Conservation (phyloP, 2,797 vertebrate genomes). For the Myiotriccus ornatus region DNA sequence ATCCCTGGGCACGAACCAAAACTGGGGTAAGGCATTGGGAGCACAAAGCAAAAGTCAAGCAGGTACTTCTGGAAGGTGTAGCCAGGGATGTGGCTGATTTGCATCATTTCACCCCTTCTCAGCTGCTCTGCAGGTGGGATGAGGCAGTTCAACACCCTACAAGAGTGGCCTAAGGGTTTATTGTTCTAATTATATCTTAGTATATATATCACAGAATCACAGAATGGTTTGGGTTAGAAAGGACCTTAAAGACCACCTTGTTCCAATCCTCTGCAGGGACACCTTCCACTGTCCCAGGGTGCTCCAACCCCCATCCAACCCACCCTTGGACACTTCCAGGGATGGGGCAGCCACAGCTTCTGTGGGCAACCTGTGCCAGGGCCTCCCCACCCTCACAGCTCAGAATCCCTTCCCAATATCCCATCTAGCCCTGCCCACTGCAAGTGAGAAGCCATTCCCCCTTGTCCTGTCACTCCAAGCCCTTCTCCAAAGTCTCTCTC, state of each 20-base stretch:
- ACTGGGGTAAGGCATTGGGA: background rate
- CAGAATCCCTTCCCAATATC: accelerated
- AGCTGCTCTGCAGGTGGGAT: background rate
- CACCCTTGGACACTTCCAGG: background rate
- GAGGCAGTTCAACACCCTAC: accelerated
- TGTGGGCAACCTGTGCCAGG: background rate
- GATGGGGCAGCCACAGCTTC: background rate
- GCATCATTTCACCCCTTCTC: accelerated
- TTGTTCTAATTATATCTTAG: no score
- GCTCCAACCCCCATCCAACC: accelerated
- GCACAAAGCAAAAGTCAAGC: background rate
- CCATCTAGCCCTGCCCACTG: accelerated
- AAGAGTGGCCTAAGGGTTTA: accelerated
- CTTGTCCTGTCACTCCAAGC: background rate
- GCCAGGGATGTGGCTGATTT: accelerated
- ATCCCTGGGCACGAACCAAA: background rate
- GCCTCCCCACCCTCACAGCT: accelerated
- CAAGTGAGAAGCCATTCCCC: accelerated
- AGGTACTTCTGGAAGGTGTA: background rate
- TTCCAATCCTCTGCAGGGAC: background rate
- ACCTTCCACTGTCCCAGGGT: accelerated
- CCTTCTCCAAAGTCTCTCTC: background rate
- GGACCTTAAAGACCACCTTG: no score
- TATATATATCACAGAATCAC: accelerated
- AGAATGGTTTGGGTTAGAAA: no score